phyloP scores from a whole-genome alignment of 2,888 invertebrate genomes.

The Pseudeuparius sepicola region DNA sequence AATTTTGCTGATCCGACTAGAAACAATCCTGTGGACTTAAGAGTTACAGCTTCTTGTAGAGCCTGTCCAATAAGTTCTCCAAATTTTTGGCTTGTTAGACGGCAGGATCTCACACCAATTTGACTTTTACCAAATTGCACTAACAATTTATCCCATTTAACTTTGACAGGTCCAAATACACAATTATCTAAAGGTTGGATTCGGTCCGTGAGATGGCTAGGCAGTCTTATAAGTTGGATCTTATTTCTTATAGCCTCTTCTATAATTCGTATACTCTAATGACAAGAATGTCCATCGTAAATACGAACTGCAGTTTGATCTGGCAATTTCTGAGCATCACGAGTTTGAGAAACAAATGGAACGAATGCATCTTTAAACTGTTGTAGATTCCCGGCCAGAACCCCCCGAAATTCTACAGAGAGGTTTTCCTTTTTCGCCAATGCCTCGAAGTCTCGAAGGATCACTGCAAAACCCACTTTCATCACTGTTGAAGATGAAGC shows the following conservation, averaged over 20 bases:
- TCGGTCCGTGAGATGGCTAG: conserved; percentile 17
- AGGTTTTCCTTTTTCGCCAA: conserved; percentile 21
- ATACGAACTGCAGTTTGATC: conserved; percentile 10
- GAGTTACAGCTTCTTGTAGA: too few relatives aligned
- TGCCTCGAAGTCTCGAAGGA: conserved; percentile 19
- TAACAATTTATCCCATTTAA: too few relatives aligned
- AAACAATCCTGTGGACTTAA: conserved; percentile 4
- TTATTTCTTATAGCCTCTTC: conserved; percentile 13
- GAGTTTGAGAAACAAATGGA: too few relatives aligned
- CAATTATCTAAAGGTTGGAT: conserved; percentile 18
- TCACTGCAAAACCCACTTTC: conserved; percentile 22
- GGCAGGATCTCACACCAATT: too few relatives aligned
- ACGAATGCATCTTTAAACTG: too few relatives aligned
- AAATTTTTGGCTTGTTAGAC: too few relatives aligned
- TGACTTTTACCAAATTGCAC: too few relatives aligned
- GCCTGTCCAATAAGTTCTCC: too few relatives aligned
- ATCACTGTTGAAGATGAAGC: conserved; percentile 19
- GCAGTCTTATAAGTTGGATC: conserved; percentile 12
- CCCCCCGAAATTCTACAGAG: conserved; percentile 20
- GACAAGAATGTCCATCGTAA: conserved; percentile 16
- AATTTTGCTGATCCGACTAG: conserved; percentile 2
- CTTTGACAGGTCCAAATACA: too few relatives aligned
- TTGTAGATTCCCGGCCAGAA: conserved; percentile 18
- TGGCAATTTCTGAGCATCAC: not conserved
- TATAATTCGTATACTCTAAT: conserved; percentile 13